Evolutionary conservation across 2,113 vertebrate genomes (phyloP), one percentile per base, ranked within the genome.

Genomic region (Plestiodon gilberti): DNA sequence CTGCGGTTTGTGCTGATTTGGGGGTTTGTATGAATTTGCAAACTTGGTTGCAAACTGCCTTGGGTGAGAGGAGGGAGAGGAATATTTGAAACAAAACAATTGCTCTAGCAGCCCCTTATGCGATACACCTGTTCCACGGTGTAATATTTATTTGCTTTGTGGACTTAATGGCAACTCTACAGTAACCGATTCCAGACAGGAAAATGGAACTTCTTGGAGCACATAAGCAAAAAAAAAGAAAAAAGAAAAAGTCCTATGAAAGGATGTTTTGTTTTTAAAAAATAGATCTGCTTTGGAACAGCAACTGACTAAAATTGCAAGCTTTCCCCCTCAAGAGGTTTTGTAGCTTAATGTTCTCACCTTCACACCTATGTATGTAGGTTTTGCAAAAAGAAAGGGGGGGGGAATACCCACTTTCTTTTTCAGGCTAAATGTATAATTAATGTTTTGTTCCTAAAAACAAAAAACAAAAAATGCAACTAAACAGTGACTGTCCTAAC

Each of bases 401-500:
- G 85, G 84, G 64, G 81, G 35, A 88, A 83, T 0, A 61, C 74
- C 82, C 59, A 89, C 78, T 11, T 38, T 55, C 64, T 83, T 43
- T 48, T 38, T 57, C 57, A 48, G 23, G 40, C 40, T 75, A 40
- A 48, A 33, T 70, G 7, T 18, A 87, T 77, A 48, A 22, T n/a
- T 18, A 80, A 1, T 81, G 2, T 40, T 82, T 65, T 79, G 0
- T 1, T 8, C 73, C 59, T 75, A 35, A 75, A 86, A 88, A 88
- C 43, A 48, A 85, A 0, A 65, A 0, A 62, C 4, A 85, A 0
- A 65, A 0, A 62, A 40, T 9, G 23, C 14, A 22, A 38, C 48
- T 71, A 77, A 88, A 71, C 30, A 18, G 0, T 0, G 0, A 86
- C 86, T 82, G 67, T 92, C 92, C 93, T 95, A 57, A 94, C 93